A percentile compares a stretch with the other conserved stretches of the same genome.
Conservation (phyloP, 1,140 invertebrate genomes). For the Meloidogyne exigua region DNA sequence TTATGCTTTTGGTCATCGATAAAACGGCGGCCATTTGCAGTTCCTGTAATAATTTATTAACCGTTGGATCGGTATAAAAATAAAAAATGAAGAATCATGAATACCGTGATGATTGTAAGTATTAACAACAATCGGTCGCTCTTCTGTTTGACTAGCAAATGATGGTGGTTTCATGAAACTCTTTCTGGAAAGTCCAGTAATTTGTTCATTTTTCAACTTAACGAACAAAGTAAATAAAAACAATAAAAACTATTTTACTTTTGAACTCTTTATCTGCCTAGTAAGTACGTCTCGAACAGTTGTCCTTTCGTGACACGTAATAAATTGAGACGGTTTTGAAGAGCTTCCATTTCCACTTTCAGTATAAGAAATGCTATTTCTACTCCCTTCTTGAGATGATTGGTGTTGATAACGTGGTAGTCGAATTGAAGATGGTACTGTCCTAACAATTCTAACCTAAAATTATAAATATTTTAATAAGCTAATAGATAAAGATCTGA, state of each 20-base stretch:
- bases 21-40: background rate
- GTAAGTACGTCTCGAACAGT: constrained; percentile 36
- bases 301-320: background rate
- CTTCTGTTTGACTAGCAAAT: background rate
- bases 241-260: background rate
- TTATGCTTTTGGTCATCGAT: background rate
- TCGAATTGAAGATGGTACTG: background rate
- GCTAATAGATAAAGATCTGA: too few relatives aligned
- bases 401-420: background rate
- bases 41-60: too few relatives aligned
- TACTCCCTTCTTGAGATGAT: background rate
- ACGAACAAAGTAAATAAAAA: background rate
- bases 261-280: constrained; percentile 16
- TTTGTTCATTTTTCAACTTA: background rate
- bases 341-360: background rate
- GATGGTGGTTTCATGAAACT: background rate
- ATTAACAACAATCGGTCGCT: background rate
- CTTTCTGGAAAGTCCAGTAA: background rate
- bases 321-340: background rate
- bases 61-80: background rate
- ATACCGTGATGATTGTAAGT: background rate
- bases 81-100: background rate
- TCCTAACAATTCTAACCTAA: background rate
- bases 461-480: background rate
- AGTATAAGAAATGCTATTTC: background rate